phyloP scores from a whole-genome alignment of 2,113 vertebrate species.

The Phrynosoma platyrhinos region DNA sequence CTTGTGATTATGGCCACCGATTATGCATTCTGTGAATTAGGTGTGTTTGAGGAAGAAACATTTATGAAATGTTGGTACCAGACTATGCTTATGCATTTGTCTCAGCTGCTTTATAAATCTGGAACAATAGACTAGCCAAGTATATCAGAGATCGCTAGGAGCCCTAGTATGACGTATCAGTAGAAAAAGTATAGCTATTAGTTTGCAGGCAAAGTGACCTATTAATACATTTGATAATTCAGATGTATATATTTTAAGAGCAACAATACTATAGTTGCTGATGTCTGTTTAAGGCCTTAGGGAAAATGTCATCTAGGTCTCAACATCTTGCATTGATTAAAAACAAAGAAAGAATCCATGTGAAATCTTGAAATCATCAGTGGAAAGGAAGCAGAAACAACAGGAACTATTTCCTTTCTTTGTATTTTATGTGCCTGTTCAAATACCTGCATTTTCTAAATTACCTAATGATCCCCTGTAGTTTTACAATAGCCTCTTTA shows the following conservation, averaged over 20 bases:
- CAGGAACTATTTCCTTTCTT: conserved; percentile 22
- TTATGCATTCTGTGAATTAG: neutral
- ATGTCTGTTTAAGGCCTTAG: conserved; percentile 36
- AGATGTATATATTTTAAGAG: conserved; percentile 18
- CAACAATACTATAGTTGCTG: conserved; percentile 11
- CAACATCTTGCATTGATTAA: conserved; percentile 44
- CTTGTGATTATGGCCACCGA: too few species aligned
- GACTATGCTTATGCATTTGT: neutral
- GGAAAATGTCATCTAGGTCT: conserved; percentile 45
- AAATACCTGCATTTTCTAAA: conserved; percentile 22
- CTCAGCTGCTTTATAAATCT: too few species aligned
- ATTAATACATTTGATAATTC: conserved; percentile 49
- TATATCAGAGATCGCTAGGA: neutral
- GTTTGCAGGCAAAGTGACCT: neutral
- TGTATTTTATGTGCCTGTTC: conserved; percentile 3
- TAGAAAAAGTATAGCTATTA: neutral
- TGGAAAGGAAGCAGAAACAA: conserved; percentile 45
- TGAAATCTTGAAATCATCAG: conserved; percentile 41
- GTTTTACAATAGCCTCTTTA: neutral
- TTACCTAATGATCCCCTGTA: neutral
- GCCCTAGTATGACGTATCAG: too few species aligned
- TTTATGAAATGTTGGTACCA: neutral
- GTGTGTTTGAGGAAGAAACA: too few species aligned
- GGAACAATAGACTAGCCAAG: neutral
- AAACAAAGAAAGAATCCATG: conserved; percentile 33